Evolutionary conservation across 2,797 vertebrate species (phyloP), one percentile per base, ranked within the genome.

Genomic region (Chelon labrosus): DNA sequence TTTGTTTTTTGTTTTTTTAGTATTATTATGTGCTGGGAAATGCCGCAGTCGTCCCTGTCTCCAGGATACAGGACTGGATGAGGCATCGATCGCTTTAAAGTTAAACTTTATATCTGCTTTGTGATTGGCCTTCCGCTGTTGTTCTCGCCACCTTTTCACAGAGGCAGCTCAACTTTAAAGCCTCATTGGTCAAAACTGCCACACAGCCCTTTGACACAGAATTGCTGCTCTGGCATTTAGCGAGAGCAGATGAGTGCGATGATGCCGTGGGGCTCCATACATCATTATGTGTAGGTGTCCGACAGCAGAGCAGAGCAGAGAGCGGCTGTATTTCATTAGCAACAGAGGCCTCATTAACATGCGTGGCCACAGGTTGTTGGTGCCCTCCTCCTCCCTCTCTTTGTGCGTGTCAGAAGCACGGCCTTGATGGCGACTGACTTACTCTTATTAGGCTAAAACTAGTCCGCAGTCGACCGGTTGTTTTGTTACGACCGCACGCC

Each of bases 161-260:
- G 57, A 75, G 17, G 61, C 66, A 44, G 79, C 10, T n/a, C 0
- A 52, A 73, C 62, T 87, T 85, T 74, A 77, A 89, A 86, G 81
- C 69, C 83, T 83, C 84, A 82, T 87, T 89, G 87, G 80, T 88
- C 81, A 83, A 85, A 83, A 83, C 52, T 7, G 57, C 79, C 79
- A 79, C 77, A 71, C 59, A 55, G 73, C 73, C 86, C 78, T 66
- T 71, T 85, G 82, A 88, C 88, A 79, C 58, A 2, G 70, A 89
- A 92, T 85, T 74, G 85, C 75, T 73, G 70, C 82, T 69, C 51
- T 93, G 91, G 89, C 91, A 89, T 93, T 94, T 92, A 85, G 67
- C 68, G 37, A 87, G 85, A 82, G 84, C 86, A 81, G 82, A 88
- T 77, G 83, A 88, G 83, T 56, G 37, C 76, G 82, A 86, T 66